A percentile compares a stretch with the other conserved stretches of the same genome.
phyloP scores from a whole-genome alignment of 2,888 invertebrate species.

The Thymelicus sylvestris region DNA sequence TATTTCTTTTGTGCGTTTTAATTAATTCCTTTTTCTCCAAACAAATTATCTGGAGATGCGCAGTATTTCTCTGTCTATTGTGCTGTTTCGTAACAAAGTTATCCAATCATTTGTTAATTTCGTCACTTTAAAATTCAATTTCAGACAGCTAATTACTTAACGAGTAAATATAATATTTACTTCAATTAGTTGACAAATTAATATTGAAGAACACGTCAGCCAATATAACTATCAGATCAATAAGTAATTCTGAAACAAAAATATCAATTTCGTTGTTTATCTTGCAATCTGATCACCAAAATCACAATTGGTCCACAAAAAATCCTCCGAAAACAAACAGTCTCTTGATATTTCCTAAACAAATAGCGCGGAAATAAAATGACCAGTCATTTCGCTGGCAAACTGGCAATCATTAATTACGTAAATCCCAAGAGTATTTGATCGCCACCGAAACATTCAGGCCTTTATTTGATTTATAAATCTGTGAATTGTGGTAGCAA shows the following conservation, averaged over 20 bases:
- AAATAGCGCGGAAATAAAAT: constrained; percentile 2
- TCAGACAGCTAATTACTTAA: too few relatives aligned
- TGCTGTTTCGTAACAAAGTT: not conserved
- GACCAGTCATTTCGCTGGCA: constrained; percentile 1
- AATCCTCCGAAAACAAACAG: not conserved
- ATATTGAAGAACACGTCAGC: too few relatives aligned
- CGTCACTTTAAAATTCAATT: too few relatives aligned
- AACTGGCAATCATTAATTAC: constrained; percentile 1
- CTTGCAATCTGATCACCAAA: not conserved
- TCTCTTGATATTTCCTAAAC: constrained; percentile 4
- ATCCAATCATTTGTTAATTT: too few relatives aligned
- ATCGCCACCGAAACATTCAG: not conserved
- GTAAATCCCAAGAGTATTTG: constrained; percentile 7
- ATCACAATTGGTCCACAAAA: not conserved
- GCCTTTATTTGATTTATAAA: constrained; percentile 2
- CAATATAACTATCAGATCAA: too few relatives aligned
- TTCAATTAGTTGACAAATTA: too few relatives aligned
- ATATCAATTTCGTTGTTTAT: not conserved
- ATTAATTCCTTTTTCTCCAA: not conserved
- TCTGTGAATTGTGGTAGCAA: constrained; percentile 2
- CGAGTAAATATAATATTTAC: too few relatives aligned
- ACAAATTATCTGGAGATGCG: not conserved
- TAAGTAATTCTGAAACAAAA: too few relatives aligned
- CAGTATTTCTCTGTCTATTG: not conserved
- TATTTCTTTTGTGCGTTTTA: not conserved